phyloP scores from a whole-genome alignment of 2,888 invertebrate species.

The Meteorus cinctellus region DNA sequence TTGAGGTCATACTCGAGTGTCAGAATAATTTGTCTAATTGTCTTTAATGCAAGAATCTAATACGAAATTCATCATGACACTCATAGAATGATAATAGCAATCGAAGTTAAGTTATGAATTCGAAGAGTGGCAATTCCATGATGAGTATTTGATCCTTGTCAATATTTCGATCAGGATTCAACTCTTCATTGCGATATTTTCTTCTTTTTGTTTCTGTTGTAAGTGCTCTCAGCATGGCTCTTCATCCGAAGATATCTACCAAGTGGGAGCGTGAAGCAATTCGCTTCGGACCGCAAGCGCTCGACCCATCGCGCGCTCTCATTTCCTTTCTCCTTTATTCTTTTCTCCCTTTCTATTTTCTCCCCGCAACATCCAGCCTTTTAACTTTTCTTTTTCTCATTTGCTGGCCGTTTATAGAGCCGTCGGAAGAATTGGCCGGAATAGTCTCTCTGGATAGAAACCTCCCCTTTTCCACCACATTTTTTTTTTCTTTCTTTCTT shows the following conservation, averaged over 20 bases:
- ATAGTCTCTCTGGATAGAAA: constrained; percentile 32
- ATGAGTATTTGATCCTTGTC: constrained; percentile 31
- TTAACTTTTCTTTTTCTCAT: constrained; percentile 21
- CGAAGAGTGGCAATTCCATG: constrained; percentile 25
- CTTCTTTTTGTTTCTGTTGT: constrained; percentile 10
- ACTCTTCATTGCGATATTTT: constrained; percentile 17
- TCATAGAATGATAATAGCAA: constrained; percentile 26
- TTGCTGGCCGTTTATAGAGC: constrained; percentile 35
- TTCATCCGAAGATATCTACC: constrained; percentile 42
- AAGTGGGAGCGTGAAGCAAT: constrained; percentile 44
- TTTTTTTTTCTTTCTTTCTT: constrained; percentile 13
- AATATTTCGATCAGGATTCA: constrained; percentile 28
- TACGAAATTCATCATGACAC: neutral
- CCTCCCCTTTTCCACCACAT: neutral
- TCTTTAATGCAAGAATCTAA: neutral
- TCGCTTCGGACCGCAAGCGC: constrained; percentile 40
- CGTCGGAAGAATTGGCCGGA: constrained; percentile 33
- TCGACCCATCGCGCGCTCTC: constrained; percentile 33
- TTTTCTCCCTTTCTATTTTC: neutral
- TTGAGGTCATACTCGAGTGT: neutral
- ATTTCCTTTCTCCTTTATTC: constrained; percentile 35
- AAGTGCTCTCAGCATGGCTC: constrained; percentile 37
- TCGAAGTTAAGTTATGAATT: constrained; percentile 4
- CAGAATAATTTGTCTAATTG: neutral
- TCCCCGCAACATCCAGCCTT: neutral